These are phyloP conservation scores for Rhineura floridana DNA, from an alignment of 2,113 vertebrate species.

Conservation along the genomic window DNA sequence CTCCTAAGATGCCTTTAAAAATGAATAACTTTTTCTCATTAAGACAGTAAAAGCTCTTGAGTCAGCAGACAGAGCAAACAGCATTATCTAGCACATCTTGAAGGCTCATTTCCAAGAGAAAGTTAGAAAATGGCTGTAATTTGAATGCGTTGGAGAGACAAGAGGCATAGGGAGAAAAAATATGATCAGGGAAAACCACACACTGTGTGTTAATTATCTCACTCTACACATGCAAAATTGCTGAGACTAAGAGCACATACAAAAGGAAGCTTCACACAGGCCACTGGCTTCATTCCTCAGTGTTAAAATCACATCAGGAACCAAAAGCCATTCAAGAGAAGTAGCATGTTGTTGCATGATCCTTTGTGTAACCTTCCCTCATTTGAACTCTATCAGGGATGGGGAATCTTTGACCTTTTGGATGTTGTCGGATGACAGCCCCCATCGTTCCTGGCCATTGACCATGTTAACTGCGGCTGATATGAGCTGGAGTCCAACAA, in stretches of 20 bases:
- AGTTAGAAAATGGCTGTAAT: neutral
- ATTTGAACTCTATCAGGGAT: neutral
- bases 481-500: neutral
- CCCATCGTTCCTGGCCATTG: no score
- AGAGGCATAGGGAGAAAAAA: neutral
- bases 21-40: slow-evolving; percentile 11
- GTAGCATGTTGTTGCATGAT: neutral
- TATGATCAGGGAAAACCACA: neutral
- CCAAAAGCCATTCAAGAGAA: neutral
- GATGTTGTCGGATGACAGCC: no score
- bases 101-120: neutral
- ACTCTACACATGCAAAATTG: neutral
- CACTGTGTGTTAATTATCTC: neutral
- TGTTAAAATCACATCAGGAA: neutral
- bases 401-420: no score
- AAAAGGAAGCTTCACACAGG: neutral
- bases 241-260: neutral
- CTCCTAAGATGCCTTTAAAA: slow-evolving; percentile 8
- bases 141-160: neutral
- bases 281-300: neutral
- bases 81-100: neutral
- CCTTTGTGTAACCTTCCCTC: neutral
- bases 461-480: no score
- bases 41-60: neutral
- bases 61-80: slow-evolving; percentile 3